Conservation (phyloP, 2,888 invertebrate genomes). For the Caenorhabditis sp. region DNA sequence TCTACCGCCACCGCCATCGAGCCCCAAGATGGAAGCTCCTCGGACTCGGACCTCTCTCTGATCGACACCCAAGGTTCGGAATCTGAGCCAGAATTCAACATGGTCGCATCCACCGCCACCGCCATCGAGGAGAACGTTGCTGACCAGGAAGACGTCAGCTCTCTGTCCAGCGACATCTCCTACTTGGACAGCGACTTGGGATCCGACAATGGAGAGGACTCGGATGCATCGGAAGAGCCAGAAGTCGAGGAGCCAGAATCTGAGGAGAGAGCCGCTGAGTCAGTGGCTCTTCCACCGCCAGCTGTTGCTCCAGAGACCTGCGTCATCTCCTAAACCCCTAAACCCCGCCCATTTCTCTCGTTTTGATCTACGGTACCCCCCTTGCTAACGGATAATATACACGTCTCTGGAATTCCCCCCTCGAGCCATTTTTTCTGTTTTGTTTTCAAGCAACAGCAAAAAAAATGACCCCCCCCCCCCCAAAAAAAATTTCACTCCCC, state of each 20-base stretch:
- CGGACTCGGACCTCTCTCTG: background rate
- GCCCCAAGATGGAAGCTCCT: background rate
- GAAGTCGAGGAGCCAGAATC: background rate
- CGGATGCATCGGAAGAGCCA: background rate
- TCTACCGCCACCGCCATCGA: background rate
- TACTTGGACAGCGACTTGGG: conserved; percentile 7
- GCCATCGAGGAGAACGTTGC: conserved; percentile 1
- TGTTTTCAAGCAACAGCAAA: no score
- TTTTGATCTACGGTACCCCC: background rate
- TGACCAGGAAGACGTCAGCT: background rate
- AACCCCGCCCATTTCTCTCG: no score
- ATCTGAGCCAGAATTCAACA: background rate
- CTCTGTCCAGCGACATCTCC: conserved; percentile 15
- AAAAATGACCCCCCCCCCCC: no score
- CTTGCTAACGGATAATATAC: background rate
- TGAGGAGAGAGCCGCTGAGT: background rate
- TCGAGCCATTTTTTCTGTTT: no score
- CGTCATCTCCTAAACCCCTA: no score
- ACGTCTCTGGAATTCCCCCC: background rate
- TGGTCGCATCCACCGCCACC: conserved; percentile 1
- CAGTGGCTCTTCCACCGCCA: background rate
- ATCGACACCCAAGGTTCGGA: no score
- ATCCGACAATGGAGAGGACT: background rate
- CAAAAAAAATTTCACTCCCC: no score
- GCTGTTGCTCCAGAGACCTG: background rate